Base-by-base conservation (phyloP, 2,113 vertebrate genomes). In the Sardina pilchardus region DNA sequence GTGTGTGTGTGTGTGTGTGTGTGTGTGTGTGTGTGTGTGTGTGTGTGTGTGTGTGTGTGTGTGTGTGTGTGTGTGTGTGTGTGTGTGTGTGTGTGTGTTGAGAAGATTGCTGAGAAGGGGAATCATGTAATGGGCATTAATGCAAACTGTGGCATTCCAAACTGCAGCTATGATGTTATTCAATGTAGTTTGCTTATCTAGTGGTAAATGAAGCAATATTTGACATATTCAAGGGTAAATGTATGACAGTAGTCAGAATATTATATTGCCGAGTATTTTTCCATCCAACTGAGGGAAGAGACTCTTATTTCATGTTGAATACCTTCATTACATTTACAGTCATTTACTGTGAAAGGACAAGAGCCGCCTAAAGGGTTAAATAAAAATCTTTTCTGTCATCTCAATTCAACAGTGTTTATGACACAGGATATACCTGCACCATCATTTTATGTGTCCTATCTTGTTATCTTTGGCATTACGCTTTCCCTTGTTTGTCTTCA, bases 301-400 rank as follows among this genome's bases (percentile, higher is more conserved):
- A 30, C 50, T 53, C 19, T 56, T 67, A 26, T 9, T 26, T 67
- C 26, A 12, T 67, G 63, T 1, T 67, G 63, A 30, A 67, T 67
- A 12, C 9, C 9, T 30, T 63, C 9, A 59, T 21, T 19, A 4
- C 19, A 42, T 42, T 42, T n/a, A n/a, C 19, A 24, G 53, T 19
- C 4, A 21, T 24, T 59, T 24, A 21, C 48, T 16, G 16, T 59
- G 1, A 30, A 30, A 67, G n/a, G 63, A 30, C 24, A 26, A 10
- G 63, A 67, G 63, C n/a, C 30, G 63, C 63, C 63, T 67, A 30
- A 67, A 67, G 63, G 63, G 63, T 67, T 67, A 67, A 78, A 78
- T 78, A 36, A 78, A 78, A 78, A 78, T 12, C 71, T 78, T 78
- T 78, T 78, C 71, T 36, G 71, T 78, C 71, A 78, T 78, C 71